Conservation (phyloP, 1,140 invertebrate genomes). For the Calephelis nemesis region DNA sequence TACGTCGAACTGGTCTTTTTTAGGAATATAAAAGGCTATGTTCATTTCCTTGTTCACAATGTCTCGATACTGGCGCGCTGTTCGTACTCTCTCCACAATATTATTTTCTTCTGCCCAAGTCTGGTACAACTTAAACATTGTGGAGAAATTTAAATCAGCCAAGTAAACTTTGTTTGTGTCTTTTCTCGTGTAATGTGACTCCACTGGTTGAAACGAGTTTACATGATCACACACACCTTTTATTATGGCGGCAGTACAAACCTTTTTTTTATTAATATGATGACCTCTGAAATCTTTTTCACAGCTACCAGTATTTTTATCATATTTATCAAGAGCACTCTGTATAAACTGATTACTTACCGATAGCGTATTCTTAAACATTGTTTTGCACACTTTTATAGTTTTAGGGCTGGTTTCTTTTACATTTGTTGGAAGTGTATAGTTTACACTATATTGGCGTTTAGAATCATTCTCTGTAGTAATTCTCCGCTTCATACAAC, state of each 20-base stretch:
- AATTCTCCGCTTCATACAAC: slow-evolving; percentile 14
- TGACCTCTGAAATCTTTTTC: slow-evolving; percentile 15
- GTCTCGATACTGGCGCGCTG: too few relatives aligned
- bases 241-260: neutral
- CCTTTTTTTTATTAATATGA: neutral
- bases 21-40: too few relatives aligned
- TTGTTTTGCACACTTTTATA: slow-evolving; percentile 23
- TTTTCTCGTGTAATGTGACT: too few relatives aligned
- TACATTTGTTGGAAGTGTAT: slow-evolving; percentile 4
- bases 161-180: too few relatives aligned
- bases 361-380: slow-evolving; percentile 24
- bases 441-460: neutral
- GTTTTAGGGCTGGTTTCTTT: neutral
- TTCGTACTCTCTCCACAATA: too few relatives aligned
- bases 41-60: too few relatives aligned
- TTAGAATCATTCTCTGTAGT: slow-evolving; percentile 2
- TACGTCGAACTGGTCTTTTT: too few relatives aligned
- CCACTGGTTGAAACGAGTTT: too few relatives aligned
- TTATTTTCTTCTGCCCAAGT: too few relatives aligned
- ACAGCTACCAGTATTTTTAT: slow-evolving; percentile 24
- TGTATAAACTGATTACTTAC: slow-evolving; percentile 27
- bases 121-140: too few relatives aligned
- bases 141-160: too few relatives aligned
- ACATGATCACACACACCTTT: too few relatives aligned
- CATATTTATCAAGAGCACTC: slow-evolving; percentile 25